Percentiles rank a stretch among this genome's conserved stretches.
Evolutionary conservation across 2,888 invertebrate species (phyloP).

Genomic region (Hypsopygia costalis): DNA sequence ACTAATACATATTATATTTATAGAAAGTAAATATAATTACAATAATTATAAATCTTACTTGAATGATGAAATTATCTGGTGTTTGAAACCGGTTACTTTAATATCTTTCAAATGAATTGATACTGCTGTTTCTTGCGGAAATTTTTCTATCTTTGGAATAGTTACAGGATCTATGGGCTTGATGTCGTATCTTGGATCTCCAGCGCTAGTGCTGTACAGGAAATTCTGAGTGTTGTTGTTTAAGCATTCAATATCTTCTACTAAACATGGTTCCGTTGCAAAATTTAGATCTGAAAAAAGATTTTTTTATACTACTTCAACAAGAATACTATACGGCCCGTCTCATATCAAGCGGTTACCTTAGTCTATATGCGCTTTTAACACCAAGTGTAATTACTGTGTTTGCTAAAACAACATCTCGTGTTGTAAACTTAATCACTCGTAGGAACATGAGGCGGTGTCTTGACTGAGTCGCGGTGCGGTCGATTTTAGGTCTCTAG

Average conservation of each 20-base stretch:
- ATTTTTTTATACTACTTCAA: too few relatives aligned
- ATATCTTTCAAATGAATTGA: slow-evolving; percentile 43
- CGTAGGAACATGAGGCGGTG: too few relatives aligned
- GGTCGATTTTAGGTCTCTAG: too few relatives aligned
- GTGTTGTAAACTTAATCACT: too few relatives aligned
- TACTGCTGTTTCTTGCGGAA: slow-evolving; percentile 31
- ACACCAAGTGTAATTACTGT: too few relatives aligned
- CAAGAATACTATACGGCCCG: too few relatives aligned
- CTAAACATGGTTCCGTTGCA: slow-evolving; percentile 38
- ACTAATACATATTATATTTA: too few relatives aligned
- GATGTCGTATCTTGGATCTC: slow-evolving; percentile 42
- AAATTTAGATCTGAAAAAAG: slow-evolving; percentile 19
- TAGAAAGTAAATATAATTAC: too few relatives aligned
- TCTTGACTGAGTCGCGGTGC: too few relatives aligned
- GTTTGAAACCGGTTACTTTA: slow-evolving; percentile 50
- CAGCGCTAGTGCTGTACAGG: slow-evolving; percentile 45
- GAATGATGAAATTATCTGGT: slow-evolving; percentile 48
- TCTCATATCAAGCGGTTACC: too few relatives aligned
- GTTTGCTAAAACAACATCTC: too few relatives aligned
- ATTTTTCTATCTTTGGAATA: slow-evolving; percentile 33
- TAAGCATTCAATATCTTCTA: slow-evolving; percentile 50
- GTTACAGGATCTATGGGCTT: slow-evolving; percentile 49
- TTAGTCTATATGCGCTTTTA: too few relatives aligned
- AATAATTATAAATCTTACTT: slow-evolving; percentile 44
- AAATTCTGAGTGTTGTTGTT: slow-evolving; percentile 50